Base-by-base conservation (phyloP, 92 coral and sea anemone genomes). In the Palythoa caribaeorum region DNA sequence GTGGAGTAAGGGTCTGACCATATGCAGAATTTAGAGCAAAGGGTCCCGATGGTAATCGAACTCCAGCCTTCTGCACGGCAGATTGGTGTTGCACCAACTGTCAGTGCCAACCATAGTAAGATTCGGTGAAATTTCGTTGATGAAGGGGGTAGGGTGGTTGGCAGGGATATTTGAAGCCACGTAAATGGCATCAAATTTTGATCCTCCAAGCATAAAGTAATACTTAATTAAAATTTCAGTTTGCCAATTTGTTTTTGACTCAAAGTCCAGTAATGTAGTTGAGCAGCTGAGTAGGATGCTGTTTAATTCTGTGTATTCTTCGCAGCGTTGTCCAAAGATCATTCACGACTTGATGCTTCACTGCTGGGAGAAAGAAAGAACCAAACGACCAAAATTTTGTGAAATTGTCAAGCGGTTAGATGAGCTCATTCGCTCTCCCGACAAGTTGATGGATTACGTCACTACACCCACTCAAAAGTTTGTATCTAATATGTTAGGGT, bases 371-470 rank as follows among this genome's bases (percentile, higher is more conserved):
- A 90, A 85, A 63, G 99, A 94, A 73, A 91, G 94, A 87, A 70
- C 85, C 55, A 88, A 85, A 59, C 90, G 99, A 55, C 99, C 99
- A 7, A 89, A 83, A 80, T 96, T 96, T 73, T 80, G 84, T 36
- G 95, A 90, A 36, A 95, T 96, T 53, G 88, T 96, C 50, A 87
- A 87, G 63, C 87, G 86, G 37, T 55, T 94, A 37, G 98, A 96
- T 36, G 96, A 93, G 35, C 85, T 95, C 53, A 96, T 96, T 16
- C 98, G 98, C 44, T 92, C 99, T 20, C 99, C 99, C 2, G 98
- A 96, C 84, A 93, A 85, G 84, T 89, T 94, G 79, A 85, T 89
- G 47, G 96, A 94, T 73, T 81, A 81, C 3, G 86, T 81, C 39
- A 81, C 86, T 9, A 81, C 86, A 4, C 86, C 86, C 0, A 68